Conservation (phyloP, 2,113 vertebrate genomes). For the Peromyscus polionotus region DNA sequence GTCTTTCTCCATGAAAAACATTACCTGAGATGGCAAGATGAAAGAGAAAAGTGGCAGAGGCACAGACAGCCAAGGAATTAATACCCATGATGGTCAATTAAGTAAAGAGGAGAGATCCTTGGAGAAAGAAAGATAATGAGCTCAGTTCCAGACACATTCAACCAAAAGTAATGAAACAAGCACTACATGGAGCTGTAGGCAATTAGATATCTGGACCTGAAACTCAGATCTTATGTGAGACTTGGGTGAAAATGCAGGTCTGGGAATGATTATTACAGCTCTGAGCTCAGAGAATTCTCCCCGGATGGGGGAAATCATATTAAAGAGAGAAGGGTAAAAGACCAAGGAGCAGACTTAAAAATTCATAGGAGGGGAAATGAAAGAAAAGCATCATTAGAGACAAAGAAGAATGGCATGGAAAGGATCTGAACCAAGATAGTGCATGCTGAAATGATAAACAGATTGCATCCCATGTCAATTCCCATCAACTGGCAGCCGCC, state of each 20-base stretch:
- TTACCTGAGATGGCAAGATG: neutral
- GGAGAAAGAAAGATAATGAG: slow-evolving; percentile 56
- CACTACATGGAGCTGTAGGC: slow-evolving; percentile 29
- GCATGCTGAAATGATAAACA: neutral
- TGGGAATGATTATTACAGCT: slow-evolving; percentile 54
- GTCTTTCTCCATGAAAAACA: neutral
- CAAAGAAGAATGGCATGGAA: slow-evolving; percentile 47
- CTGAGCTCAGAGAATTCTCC: slow-evolving; percentile 32
- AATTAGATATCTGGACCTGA: slow-evolving; percentile 63
- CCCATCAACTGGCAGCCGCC: neutral
- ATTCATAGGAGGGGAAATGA: neutral
- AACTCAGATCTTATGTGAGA: slow-evolving; percentile 60
- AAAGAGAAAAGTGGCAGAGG: slow-evolving; percentile 56
- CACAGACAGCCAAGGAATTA: slow-evolving; percentile 29
- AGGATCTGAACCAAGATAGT: slow-evolving; percentile 26
- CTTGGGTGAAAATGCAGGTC: slow-evolving; percentile 61
- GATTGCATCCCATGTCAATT: neutral
- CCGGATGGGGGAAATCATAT: neutral
- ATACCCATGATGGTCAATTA: slow-evolving; percentile 56
- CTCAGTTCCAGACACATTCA: slow-evolving; percentile 46
- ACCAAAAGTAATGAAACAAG: neutral
- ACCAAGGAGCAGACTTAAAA: slow-evolving; percentile 47
- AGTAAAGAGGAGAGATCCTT: slow-evolving; percentile 14
- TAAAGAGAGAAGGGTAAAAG: neutral
- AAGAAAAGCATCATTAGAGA: slow-evolving; percentile 31